These are phyloP conservation scores for Pseudomyrmex flavicornis DNA, from an alignment of 1,140 invertebrate species.

Conservation along the genomic window DNA sequence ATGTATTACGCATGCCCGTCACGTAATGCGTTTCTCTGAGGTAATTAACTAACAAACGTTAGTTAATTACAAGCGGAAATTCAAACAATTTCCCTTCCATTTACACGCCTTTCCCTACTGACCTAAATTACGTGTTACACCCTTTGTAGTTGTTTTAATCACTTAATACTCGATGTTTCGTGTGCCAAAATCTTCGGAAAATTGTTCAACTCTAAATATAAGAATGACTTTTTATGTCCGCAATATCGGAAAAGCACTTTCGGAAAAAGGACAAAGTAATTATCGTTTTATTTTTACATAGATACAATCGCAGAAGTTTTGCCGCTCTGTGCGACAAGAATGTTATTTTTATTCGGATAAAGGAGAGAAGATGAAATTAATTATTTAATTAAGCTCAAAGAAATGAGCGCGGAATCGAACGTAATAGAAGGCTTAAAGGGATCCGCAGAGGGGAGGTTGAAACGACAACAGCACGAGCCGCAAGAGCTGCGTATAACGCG, in stretches of 20 bases:
- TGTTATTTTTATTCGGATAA: conserved; percentile 42
- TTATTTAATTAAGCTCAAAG: conserved; percentile 73
- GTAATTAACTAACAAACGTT: conserved; percentile 42
- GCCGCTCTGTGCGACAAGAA: not conserved
- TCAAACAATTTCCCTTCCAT: conserved; percentile 31
- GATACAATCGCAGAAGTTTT: conserved; percentile 9
- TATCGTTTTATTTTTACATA: not conserved
- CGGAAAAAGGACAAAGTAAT: not conserved
- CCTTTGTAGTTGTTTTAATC: not conserved
- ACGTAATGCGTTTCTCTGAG: conserved; percentile 7
- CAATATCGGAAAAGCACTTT: not conserved
- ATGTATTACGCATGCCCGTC: conserved; percentile 9
- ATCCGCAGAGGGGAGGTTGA: conserved; percentile 38
- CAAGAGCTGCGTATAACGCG: conserved; percentile 35
- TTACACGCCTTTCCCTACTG: conserved; percentile 10
- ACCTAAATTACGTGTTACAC: conserved; percentile 25
- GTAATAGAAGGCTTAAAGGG: conserved; percentile 71
- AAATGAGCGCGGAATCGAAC: conserved; percentile 68
- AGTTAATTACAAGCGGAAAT: conserved; percentile 33
- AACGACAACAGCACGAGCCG: conserved; percentile 68
- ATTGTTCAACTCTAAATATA: not conserved
- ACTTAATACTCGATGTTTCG: not conserved
- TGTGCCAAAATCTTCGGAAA: not conserved
- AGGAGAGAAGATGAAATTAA: conserved; percentile 53
- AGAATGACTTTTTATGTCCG: not conserved